Evolutionary conservation across 2,797 vertebrate genomes (phyloP), one percentile per base, ranked within the genome.

Genomic region (Diplodus sargus): DNA sequence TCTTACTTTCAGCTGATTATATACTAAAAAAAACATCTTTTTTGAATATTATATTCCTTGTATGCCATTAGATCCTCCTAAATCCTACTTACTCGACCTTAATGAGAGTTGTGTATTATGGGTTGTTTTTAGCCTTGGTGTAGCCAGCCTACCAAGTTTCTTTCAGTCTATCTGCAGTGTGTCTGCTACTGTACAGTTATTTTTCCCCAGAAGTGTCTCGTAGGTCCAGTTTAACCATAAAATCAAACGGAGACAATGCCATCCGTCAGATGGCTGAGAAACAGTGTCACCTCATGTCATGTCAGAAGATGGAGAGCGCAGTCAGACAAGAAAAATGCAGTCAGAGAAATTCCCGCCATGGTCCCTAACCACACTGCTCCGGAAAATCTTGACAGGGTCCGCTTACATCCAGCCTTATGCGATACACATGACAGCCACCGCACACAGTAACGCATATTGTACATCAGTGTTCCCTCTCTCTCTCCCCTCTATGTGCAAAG

Each of bases 181-280:
- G 52, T 62, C 74, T 52, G n/a, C n/a, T 13, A 25, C 39, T 10
- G 39, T 22, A 39, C 34, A 68, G 39, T 52, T 61, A 51, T 30
- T 64, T 2, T 1, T 5, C 5, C 30, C 20, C 57, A 14, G n/a
- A 81, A 59, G 25, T 61, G 53, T 64, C 47, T 70, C 7, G 0
- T 30, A 72, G 61, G 45, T 69, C 54, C 23, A 64, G n/a, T 68
- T 84, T 34, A 72, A 69, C 63, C 28, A 7, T 34, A 30, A 51
- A 34, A 70, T 63, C 63, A 16, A 84, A 69, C 56, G 34, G 56
- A 43, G 48, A 77, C 66, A 34, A 15, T 54, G 28, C 51, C 60
- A 62, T 65, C 68, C 16, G 23, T 74, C 65, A 69, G 58, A 65
- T 30, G 30, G 45, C 64, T 25, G 51, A 25, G 25, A 22, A 74